phyloP scores from a whole-genome alignment of 1,140 invertebrate species.

The Nasonia vitripennis region DNA sequence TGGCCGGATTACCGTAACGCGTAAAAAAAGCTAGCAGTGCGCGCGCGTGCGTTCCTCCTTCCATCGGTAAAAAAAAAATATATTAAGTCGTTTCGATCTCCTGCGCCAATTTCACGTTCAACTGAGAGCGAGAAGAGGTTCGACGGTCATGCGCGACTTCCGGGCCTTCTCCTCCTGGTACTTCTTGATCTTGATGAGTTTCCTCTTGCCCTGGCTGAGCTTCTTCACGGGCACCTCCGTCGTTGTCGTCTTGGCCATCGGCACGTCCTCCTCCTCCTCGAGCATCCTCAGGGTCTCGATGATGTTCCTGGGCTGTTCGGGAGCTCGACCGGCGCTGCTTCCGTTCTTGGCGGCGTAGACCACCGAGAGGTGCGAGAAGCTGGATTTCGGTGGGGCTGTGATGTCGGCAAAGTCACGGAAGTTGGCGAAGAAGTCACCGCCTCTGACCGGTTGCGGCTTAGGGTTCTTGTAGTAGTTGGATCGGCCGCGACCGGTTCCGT shows the following conservation, averaged over 20 bases:
- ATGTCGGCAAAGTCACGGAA: slow-evolving; percentile 93
- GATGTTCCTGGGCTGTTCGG: slow-evolving; percentile 86
- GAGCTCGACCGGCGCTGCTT: slow-evolving; percentile 72
- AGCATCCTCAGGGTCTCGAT: slow-evolving; percentile 85
- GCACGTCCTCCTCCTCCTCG: slow-evolving; percentile 76
- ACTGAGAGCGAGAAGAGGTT: slow-evolving; percentile 82
- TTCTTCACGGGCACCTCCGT: slow-evolving; percentile 74
- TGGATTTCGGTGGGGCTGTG: slow-evolving; percentile 86
- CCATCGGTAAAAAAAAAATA: neutral
- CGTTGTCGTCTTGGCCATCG: slow-evolving; percentile 54
- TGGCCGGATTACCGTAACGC: neutral
- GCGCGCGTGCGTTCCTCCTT: neutral
- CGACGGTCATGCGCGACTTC: slow-evolving; percentile 75
- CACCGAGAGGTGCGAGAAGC: slow-evolving; percentile 87
- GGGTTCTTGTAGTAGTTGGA: slow-evolving; percentile 76
- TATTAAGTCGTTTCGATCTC: slow-evolving; percentile 3
- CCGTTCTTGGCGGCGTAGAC: slow-evolving; percentile 87
- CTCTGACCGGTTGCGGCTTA: slow-evolving; percentile 70
- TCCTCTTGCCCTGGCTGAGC: slow-evolving; percentile 79
- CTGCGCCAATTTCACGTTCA: slow-evolving; percentile 65
- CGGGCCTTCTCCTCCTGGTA: slow-evolving; percentile 75
- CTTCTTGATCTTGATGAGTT: slow-evolving; percentile 81
- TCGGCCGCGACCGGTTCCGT: slow-evolving; percentile 81
- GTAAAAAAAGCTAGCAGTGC: neutral
- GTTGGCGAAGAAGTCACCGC: slow-evolving; percentile 82